Evolutionary conservation across 2,888 invertebrate genomes (phyloP).

Genomic region (Trissoscelio sp.): DNA sequence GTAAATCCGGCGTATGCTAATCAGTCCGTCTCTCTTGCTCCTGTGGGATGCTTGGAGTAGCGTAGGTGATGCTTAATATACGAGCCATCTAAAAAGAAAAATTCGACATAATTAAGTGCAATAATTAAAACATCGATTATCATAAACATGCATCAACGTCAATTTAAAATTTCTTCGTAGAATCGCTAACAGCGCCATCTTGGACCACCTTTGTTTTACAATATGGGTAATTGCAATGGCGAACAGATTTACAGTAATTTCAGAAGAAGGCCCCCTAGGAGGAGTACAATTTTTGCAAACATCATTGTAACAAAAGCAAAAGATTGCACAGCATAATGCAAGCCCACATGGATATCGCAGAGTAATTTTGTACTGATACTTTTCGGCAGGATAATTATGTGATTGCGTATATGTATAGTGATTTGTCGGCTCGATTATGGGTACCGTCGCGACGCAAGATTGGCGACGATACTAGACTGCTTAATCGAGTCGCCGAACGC

Average conservation of each 20-base stretch:
- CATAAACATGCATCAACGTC: conserved; percentile 57
- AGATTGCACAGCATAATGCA: neutral
- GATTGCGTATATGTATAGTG: conserved; percentile 16
- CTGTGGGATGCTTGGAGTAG: neutral
- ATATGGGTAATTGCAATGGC: neutral
- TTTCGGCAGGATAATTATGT: conserved; percentile 31
- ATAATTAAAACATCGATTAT: conserved; percentile 63
- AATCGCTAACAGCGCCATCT: neutral
- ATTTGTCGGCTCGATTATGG: conserved; percentile 48
- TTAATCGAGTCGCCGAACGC: conserved; percentile 51
- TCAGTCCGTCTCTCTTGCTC: conserved; percentile 69
- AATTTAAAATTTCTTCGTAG: conserved; percentile 13
- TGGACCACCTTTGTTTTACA: conserved; percentile 4
- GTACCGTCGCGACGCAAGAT: conserved; percentile 41
- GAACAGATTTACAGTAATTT: neutral
- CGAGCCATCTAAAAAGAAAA: conserved; percentile 33
- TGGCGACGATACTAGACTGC: conserved; percentile 49
- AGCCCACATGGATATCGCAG: neutral
- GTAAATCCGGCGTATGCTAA: conserved; percentile 78
- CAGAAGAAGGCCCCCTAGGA: neutral
- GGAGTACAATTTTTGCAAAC: neutral
- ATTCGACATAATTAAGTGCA: conserved; percentile 51
- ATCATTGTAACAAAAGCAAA: neutral
- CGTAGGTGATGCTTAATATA: conserved; percentile 48
- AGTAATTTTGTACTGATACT: conserved; percentile 1